phyloP scores from a whole-genome alignment of 2,888 invertebrate species.

The Leptogaster cylindrica region DNA sequence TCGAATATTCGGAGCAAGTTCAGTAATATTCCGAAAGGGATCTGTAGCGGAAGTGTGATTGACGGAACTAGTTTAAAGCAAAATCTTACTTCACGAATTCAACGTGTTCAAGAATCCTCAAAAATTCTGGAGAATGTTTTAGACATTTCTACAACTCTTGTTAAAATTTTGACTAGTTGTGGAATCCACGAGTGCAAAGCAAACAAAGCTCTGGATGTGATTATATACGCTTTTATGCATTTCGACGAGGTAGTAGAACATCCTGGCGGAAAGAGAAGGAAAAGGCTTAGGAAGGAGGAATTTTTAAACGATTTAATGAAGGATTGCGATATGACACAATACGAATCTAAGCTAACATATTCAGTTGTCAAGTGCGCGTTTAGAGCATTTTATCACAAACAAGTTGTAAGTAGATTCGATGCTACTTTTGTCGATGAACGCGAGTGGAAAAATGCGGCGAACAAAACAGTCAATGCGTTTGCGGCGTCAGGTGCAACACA shows the following conservation, averaged over 20 bases:
- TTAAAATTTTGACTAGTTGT: constrained; percentile 5
- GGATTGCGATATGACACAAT: constrained; percentile 20
- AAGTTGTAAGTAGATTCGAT: constrained; percentile 8
- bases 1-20: too few relatives aligned
- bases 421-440: constrained; percentile 14
- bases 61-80: neutral
- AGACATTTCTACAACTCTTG: constrained; percentile 11
- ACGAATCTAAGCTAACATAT: neutral
- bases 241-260: constrained; percentile 25
- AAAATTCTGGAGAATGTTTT: constrained; percentile 22
- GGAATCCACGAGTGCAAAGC: constrained; percentile 16
- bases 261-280: constrained; percentile 19
- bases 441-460: constrained; percentile 26
- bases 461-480: neutral
- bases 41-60: too few relatives aligned
- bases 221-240: constrained; percentile 26
- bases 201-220: constrained; percentile 1
- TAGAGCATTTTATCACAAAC: constrained; percentile 24
- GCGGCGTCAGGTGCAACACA: neutral
- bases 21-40: too few relatives aligned
- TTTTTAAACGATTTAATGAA: constrained; percentile 15
- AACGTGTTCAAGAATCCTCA: constrained; percentile 14
- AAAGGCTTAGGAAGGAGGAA: constrained; percentile 18
- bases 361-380: constrained; percentile 28
- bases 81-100: neutral